Evolutionary conservation across 2,113 vertebrate species (phyloP).

Genomic region (Elgaria multicarinata): DNA sequence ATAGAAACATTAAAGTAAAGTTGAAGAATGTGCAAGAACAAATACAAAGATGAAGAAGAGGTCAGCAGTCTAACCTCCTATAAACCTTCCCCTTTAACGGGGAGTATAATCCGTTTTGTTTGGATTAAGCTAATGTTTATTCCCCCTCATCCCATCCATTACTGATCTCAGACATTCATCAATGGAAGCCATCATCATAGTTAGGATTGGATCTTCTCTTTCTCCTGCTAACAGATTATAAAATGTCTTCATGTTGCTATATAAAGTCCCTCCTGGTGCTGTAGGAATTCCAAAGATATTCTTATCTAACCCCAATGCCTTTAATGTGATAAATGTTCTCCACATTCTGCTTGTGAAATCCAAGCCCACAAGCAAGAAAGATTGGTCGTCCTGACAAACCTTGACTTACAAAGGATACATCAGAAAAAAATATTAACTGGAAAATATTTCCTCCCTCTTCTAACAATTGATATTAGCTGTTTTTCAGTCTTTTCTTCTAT

Average conservation of each 20-base stretch:
- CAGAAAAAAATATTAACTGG: neutral
- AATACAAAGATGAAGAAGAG: no score
- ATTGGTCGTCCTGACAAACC: conserved; percentile 9
- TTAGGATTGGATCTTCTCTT: neutral
- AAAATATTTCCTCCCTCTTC: neutral
- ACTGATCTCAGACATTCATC: neutral
- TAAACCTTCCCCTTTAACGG: neutral
- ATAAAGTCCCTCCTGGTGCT: neutral
- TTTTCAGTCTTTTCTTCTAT: neutral
- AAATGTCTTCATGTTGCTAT: neutral
- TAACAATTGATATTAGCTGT: neutral
- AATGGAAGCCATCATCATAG: neutral
- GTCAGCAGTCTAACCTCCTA: neutral
- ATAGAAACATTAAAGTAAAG: neutral
- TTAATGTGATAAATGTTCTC: neutral
- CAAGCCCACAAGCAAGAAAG: neutral
- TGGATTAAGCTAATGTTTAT: neutral
- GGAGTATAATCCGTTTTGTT: neutral
- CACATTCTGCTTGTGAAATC: neutral
- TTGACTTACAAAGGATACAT: neutral
- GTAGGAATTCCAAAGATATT: conserved; percentile 8
- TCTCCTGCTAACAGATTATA: conserved; percentile 6
- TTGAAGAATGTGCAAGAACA: neutral
- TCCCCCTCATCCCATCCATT: neutral
- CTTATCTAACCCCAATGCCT: neutral